phyloP scores from a whole-genome alignment of 2,113 vertebrate genomes.

The Brachypteracias leptosomus region DNA sequence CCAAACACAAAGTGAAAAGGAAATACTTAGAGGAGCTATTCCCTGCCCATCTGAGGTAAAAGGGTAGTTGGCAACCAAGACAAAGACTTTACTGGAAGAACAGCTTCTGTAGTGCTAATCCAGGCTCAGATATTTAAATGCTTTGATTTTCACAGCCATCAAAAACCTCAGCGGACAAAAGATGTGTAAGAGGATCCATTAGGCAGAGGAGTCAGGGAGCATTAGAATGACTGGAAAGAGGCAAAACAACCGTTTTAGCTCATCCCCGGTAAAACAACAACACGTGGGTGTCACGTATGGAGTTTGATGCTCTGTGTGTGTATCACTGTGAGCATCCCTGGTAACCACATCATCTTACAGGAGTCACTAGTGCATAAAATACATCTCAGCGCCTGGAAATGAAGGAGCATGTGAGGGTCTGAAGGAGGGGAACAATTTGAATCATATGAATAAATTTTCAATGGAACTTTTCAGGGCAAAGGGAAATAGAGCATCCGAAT shows the following conservation, averaged over 20 bases:
- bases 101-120: neutral
- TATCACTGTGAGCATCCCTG: rapidly evolving
- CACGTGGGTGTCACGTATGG: rapidly evolving
- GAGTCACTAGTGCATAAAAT: rapidly evolving
- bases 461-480: rapidly evolving
- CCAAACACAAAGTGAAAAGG: neutral
- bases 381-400: neutral
- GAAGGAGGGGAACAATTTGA: neutral
- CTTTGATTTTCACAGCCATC: neutral
- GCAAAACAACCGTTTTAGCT: no score
- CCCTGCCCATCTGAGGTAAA: neutral
- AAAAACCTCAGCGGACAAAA: neutral
- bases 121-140: neutral
- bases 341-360: rapidly evolving
- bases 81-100: neutral
- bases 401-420: rapidly evolving
- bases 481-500: rapidly evolving
- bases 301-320: rapidly evolving
- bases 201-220: neutral
- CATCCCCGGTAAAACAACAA: no score
- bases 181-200: neutral
- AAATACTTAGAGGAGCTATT: neutral
- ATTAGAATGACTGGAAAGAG: rapidly evolving
- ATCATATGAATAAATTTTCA: rapidly evolving
- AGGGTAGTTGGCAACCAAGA: neutral